Percentiles rank a stretch among this genome's conserved stretches.
phyloP scores from a whole-genome alignment of 2,113 vertebrate genomes.

The Chaetorhynchus papuensis region DNA sequence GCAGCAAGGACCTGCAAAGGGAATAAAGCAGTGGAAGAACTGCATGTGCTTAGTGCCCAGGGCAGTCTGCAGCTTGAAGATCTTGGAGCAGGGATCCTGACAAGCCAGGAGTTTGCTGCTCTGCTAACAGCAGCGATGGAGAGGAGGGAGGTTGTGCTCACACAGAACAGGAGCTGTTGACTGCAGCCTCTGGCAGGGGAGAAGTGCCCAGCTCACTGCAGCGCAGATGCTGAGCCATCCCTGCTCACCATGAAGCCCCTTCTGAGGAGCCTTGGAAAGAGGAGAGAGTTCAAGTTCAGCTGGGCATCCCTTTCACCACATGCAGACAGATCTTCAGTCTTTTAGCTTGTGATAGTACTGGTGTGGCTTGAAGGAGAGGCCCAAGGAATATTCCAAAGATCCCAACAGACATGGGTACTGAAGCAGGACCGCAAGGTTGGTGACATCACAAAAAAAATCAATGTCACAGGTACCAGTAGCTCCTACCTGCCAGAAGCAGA shows the following conservation, averaged over 20 bases:
- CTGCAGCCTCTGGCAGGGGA: neutral
- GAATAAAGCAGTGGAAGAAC: neutral
- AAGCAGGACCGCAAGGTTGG: neutral
- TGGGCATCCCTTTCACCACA: neutral
- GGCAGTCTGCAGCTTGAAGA: neutral
- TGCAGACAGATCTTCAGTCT: neutral
- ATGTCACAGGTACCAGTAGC: neutral
- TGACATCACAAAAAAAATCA: neutral
- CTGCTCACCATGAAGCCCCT: neutral
- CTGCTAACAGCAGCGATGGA: neutral
- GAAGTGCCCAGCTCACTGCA: neutral
- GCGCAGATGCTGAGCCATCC: fast-evolving
- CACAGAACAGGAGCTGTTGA: neutral
- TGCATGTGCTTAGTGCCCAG: neutral
- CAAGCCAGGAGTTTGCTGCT: neutral
- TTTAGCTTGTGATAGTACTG: neutral
- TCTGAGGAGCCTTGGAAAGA: neutral
- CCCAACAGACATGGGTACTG: neutral
- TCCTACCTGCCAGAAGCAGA: neutral
- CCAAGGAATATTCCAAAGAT: neutral
- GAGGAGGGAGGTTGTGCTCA: neutral
- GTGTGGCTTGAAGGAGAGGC: neutral
- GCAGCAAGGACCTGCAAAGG: neutral
- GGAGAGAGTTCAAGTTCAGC: neutral
- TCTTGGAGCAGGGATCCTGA: neutral